phyloP scores from a whole-genome alignment of 1,140 invertebrate species.

The Drosophila novamexicana region DNA sequence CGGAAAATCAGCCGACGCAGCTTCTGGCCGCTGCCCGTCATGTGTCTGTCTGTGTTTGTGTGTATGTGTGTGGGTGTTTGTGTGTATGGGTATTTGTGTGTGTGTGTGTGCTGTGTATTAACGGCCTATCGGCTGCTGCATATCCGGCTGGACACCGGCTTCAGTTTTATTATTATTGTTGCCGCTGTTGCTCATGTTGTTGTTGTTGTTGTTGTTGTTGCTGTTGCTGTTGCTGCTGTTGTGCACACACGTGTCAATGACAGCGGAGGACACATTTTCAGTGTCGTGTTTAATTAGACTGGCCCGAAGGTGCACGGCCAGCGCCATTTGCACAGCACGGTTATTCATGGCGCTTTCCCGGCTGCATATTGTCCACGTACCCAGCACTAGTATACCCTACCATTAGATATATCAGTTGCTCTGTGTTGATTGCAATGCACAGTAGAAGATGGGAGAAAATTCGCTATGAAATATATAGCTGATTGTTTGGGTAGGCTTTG shows the following conservation, averaged over 20 bases:
- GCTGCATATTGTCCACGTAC: not conserved
- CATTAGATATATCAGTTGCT: not conserved
- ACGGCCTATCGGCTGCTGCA: slow-evolving; percentile 77
- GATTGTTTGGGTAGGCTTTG: too few species aligned
- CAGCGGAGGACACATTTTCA: slow-evolving; percentile 72
- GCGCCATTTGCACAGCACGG: slow-evolving; percentile 32
- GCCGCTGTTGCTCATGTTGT: slow-evolving; percentile 34
- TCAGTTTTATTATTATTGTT: slow-evolving; percentile 64
- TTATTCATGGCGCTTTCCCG: slow-evolving; percentile 31
- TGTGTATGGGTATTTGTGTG: too few species aligned
- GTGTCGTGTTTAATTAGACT: slow-evolving; percentile 80
- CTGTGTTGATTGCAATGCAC: too few species aligned
- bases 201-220: slow-evolving; percentile 43
- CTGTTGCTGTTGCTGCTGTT: slow-evolving; percentile 21
- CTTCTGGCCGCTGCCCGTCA: slow-evolving; percentile 13
- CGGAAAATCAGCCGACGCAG: slow-evolving; percentile 68
- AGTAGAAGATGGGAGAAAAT: too few species aligned
- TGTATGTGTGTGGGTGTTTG: slow-evolving; percentile 15
- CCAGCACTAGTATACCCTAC: not conserved
- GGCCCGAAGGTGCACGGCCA: slow-evolving; percentile 66
- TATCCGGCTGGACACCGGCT: slow-evolving; percentile 68
- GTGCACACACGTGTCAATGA: slow-evolving; percentile 75
- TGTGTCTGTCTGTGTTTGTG: slow-evolving; percentile 12
- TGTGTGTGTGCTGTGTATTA: slow-evolving; percentile 48
- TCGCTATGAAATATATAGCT: too few species aligned